Evolutionary conservation across 2,113 vertebrate genomes (phyloP).

Genomic region (Macquaria ambigua): DNA sequence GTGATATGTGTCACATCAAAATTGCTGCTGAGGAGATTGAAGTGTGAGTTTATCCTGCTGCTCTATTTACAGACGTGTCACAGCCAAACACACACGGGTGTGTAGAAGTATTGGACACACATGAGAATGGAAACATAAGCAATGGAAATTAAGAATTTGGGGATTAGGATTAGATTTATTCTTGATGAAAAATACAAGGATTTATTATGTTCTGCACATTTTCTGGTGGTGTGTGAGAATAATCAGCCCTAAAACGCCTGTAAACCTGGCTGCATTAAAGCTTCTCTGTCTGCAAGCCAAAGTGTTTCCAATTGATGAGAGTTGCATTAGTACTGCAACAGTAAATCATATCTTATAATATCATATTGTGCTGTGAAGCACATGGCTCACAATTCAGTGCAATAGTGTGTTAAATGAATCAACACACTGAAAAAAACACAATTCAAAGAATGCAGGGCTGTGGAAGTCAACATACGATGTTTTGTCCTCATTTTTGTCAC

Average conservation of each 20-base stretch:
- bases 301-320: background rate
- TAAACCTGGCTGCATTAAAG: background rate
- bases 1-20: slow-evolving; percentile 16
- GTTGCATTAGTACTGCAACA: background rate
- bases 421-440: background rate
- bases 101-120: background rate
- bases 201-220: background rate
- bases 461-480: background rate
- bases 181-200: background rate
- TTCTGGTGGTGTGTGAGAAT: background rate
- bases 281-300: background rate
- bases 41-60: slow-evolving; percentile 30
- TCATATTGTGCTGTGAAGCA: too few relatives aligned
- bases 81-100: slow-evolving; percentile 1
- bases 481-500: background rate
- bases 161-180: background rate
- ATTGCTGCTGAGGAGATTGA: slow-evolving; percentile 22
- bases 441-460: background rate
- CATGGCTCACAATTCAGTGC: background rate
- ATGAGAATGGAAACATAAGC: background rate
- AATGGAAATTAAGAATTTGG: background rate
- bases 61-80: slow-evolving; percentile 18
- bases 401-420: background rate
- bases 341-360: background rate
- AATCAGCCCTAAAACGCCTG: background rate